Base-by-base conservation (phyloP, 1,140 invertebrate species). In the Drosophila serrata region DNA sequence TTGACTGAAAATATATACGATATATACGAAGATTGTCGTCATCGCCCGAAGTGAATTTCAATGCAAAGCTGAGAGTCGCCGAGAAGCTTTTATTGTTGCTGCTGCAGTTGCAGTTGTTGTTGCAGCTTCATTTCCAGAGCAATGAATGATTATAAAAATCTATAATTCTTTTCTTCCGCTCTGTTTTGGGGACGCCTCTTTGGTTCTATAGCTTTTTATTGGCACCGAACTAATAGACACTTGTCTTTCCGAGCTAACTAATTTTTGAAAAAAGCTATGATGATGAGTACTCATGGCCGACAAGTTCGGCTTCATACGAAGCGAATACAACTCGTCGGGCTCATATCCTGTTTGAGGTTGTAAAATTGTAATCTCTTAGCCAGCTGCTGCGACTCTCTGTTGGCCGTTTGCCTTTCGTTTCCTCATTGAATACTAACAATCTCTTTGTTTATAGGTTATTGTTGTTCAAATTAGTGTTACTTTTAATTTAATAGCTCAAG, bases 11-110 rank as follows among this genome's bases (percentile, higher is more conserved):
- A 53, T 43, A 56, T 79, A 59, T 75, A 64, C 49, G 77, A 60
- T 39, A 53, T 22, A 42, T 70, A 45, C 65, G 79, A 24, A 24
- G 24, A 60, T 63, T 86, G 82, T 82, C 82, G 82, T 87, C 82
- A 87, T 87, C 82, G 82, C 51, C 67, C 65, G 70, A 82, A 79
- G 60, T 69, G 70, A 82, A 79, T 87, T 86, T 82, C 70, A 73
- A 82, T 82, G 84, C 79, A 73, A 67, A 79, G 61, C 68, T 40
- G 75, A 82, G 75, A 68, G 58, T 53, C 59, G 64, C 62, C 8
- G 56, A 57, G 56, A 64, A 45, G 27, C 45, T 35, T 57, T 24
- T 43, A 27, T 42, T 70, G 43, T 57, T 35, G 29, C 24, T 40
- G 69, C 11, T 74, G 70, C 57, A 33, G 40, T 17, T 73, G 39